phyloP scores from a whole-genome alignment of 1,140 invertebrate genomes.

The Solenopsis invicta region DNA sequence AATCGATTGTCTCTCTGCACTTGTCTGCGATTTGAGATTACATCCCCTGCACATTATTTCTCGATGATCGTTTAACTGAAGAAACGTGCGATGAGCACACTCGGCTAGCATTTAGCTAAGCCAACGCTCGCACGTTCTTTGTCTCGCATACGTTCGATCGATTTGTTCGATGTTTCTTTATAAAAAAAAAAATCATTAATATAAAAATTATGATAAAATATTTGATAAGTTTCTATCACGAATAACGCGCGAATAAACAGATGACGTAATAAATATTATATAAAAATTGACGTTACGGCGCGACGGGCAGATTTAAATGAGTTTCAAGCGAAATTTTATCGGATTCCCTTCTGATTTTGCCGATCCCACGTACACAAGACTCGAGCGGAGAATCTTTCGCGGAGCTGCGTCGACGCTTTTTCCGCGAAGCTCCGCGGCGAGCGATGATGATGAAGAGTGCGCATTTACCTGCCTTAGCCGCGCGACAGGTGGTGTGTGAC shows the following conservation, averaged over 20 bases:
- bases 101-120: background rate
- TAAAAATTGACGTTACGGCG: background rate
- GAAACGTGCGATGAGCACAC: background rate
- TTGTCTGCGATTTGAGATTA: background rate
- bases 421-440: background rate
- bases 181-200: background rate
- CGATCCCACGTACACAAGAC: background rate
- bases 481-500: slow-evolving; percentile 72
- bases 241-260: background rate
- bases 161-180: background rate
- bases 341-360: background rate
- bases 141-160: background rate
- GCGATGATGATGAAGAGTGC: slow-evolving; percentile 51
- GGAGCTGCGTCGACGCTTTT: slow-evolving; percentile 25
- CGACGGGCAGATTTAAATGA: background rate
- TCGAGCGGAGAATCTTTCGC: background rate
- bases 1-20: slow-evolving; percentile 36
- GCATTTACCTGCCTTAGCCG: slow-evolving; percentile 63
- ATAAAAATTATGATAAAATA: background rate
- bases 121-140: background rate
- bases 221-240: background rate
- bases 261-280: background rate
- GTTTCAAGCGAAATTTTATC: slow-evolving; percentile 10
- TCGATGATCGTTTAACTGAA: background rate
- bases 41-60: background rate